Evolutionary conservation across 2,888 invertebrate species (phyloP), one percentile per base, ranked within the genome.

Genomic region (Philopedon plagiatum): DNA sequence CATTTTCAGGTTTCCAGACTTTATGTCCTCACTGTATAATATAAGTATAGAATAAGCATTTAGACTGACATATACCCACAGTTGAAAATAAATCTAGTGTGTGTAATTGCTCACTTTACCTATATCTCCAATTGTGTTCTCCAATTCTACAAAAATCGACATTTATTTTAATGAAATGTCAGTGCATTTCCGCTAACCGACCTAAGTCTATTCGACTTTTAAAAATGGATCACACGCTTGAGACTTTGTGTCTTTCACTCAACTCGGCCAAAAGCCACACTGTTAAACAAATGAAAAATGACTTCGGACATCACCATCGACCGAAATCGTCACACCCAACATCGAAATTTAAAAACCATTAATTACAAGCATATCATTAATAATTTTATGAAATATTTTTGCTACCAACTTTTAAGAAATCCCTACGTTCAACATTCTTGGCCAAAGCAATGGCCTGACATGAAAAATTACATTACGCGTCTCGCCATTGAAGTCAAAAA

Each of bases 151-250:
- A n/a, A n/a, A n/a, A n/a, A n/a, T n/a, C n/a, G n/a, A n/a, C n/a
- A n/a, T n/a, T n/a, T n/a, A n/a, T n/a, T n/a, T n/a, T n/a, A n/a
- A n/a, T n/a, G n/a, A 37, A 37, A 37, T 37, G 37, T 37, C 37
- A 37, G 2, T 2, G 2, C 37, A 11, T 9, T 8, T 39, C 39
- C 39, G n/a, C 39, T 39, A 2, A 2, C 15, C 15, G 3, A 13
- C n/a, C 2, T 13, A 39, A 39, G 15, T 15, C n/a, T 13, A 13
- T 39, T 39, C 2, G 9, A 13, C 15, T 39, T 13, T 13, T 7
- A 2, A 61, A 67, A 62, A 69, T 69, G 62, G 54, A 69, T 69
- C 62, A 62, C 62, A 54, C 69, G 44, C 69, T 69, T 69, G 69
- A 69, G 62, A 69, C 32, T 29, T 23, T 8, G 8, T 8, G 29